Percentiles rank a stretch among this genome's conserved stretches.
These are phyloP conservation scores for Delichon dasypus DNA, from an alignment of 2,797 vertebrate species.

Conservation along the genomic window DNA sequence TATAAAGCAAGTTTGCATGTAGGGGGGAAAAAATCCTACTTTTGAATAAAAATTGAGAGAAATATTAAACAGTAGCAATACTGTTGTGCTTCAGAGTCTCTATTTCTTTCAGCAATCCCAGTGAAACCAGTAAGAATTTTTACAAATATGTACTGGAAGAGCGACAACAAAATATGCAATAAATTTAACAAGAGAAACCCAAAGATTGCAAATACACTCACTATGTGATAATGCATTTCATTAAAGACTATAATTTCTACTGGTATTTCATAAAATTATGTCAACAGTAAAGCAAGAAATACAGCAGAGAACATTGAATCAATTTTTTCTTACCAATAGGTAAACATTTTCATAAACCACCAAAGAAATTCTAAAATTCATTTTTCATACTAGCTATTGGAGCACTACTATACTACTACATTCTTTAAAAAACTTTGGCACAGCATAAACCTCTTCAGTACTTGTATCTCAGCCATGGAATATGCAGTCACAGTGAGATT, in stretches of 20 bases:
- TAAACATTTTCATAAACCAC: neutral
- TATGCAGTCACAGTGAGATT: neutral
- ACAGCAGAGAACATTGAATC: neutral
- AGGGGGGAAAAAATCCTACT: neutral
- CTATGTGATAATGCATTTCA: neutral
- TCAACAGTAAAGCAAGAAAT: neutral
- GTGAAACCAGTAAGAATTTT: neutral
- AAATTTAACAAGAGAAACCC: neutral
- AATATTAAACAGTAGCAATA: neutral
- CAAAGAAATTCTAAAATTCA: neutral
- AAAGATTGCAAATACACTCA: neutral
- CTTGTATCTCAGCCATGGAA: neutral
- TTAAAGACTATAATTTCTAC: neutral
- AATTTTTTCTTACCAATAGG: neutral
- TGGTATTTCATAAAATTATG: neutral
- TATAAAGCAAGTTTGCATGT: neutral
- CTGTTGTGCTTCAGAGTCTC: neutral
- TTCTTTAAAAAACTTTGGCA: neutral
- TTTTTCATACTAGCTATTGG: neutral
- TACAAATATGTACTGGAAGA: neutral
- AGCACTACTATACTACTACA: neutral
- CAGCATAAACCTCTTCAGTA: neutral
- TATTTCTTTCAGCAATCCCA: neutral
- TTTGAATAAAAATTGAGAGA: conserved; percentile 9
- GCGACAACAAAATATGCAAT: neutral